Percentiles rank a stretch among this genome's conserved stretches.
Conservation (phyloP, 2,113 vertebrate genomes). For the Rhagologus leucostigma region DNA sequence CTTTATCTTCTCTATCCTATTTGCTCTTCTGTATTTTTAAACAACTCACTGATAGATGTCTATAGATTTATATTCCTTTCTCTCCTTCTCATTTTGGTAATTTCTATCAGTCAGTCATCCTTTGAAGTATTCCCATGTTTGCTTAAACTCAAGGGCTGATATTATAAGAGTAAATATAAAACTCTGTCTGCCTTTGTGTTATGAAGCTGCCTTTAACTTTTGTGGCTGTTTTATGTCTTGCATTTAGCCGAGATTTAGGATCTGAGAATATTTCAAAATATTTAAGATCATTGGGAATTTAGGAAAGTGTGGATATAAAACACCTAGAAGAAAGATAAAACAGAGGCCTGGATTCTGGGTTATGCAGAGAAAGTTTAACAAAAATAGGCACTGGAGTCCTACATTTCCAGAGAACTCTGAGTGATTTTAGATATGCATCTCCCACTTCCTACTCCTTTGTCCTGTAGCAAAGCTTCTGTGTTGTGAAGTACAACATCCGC, state of each 20-base stretch:
- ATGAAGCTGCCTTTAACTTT: slow-evolving; percentile 4
- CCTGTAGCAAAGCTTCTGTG: neutral
- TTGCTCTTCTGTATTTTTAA: neutral
- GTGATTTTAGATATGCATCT: neutral
- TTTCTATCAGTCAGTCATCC: neutral
- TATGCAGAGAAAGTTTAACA: neutral
- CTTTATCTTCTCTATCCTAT: neutral
- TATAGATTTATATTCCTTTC: neutral
- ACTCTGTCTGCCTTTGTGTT: neutral
- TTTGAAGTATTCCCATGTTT: neutral
- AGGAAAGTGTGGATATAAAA: neutral
- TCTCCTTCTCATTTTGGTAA: neutral
- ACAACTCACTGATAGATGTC: neutral
- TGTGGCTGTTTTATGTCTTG: neutral
- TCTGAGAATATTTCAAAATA: neutral
- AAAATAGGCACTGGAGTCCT: neutral
- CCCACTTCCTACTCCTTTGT: neutral
- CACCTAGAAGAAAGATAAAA: neutral
- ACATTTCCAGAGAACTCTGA: neutral
- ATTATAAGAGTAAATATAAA: neutral
- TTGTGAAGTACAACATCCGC: neutral
- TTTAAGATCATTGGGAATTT: neutral
- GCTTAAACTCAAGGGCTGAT: neutral
- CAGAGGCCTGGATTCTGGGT: neutral
- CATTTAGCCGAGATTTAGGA: neutral